phyloP scores from a whole-genome alignment of 2,888 invertebrate genomes.

The Cybosia mesomella region DNA sequence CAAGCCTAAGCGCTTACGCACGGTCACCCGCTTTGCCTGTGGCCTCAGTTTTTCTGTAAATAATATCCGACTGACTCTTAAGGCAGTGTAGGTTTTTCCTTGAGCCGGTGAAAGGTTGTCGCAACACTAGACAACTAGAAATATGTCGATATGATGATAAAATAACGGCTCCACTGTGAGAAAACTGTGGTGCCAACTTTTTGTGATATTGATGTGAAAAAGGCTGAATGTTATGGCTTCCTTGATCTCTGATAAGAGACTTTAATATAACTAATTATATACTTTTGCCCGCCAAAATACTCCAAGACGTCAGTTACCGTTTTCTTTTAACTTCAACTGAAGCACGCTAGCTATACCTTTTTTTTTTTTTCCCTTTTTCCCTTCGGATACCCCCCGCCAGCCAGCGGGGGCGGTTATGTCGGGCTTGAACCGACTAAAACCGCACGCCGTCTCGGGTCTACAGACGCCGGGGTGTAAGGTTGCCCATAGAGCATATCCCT shows the following conservation, averaged over 20 bases:
- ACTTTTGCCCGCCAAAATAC: too few relatives aligned
- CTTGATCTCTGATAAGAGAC: slow-evolving; percentile 17
- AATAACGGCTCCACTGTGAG: slow-evolving; percentile 72
- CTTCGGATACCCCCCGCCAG: too few relatives aligned
- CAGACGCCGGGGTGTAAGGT: too few relatives aligned
- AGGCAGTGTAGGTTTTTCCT: slow-evolving; percentile 83
- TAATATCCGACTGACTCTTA: slow-evolving; percentile 77
- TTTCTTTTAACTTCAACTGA: too few relatives aligned
- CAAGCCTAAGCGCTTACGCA: background rate
- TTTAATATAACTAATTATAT: background rate
- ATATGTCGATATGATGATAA: slow-evolving; percentile 78
- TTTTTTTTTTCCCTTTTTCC: too few relatives aligned
- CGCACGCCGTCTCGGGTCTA: too few relatives aligned
- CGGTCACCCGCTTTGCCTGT: slow-evolving; percentile 52
- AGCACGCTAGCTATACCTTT: too few relatives aligned
- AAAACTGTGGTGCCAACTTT: slow-evolving; percentile 55
- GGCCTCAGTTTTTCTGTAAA: slow-evolving; percentile 81
- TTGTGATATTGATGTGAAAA: slow-evolving; percentile 41
- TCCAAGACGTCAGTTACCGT: too few relatives aligned
- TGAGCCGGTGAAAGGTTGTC: slow-evolving; percentile 82
- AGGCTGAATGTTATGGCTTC: slow-evolving; percentile 37
- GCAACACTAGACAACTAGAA: slow-evolving; percentile 73
- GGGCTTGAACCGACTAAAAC: too few relatives aligned
- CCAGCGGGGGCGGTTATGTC: too few relatives aligned
- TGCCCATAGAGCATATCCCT: too few relatives aligned